These are phyloP conservation scores for Augochlorella aurata DNA, from an alignment of 2,888 invertebrate genomes.

Conservation along the genomic window DNA sequence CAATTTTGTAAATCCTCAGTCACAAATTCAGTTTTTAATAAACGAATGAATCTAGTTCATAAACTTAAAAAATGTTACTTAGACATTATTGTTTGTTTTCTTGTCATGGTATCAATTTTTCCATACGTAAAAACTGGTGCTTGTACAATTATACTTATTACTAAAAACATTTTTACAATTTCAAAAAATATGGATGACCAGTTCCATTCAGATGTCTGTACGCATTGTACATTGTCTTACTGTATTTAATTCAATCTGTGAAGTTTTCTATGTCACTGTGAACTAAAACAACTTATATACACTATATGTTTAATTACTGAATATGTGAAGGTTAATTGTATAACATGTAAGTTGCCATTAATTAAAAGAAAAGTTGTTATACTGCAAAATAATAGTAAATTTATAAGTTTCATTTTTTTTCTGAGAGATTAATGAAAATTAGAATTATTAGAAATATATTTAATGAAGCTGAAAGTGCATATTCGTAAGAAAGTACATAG, in stretches of 20 bases:
- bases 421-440: background rate
- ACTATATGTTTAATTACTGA: background rate
- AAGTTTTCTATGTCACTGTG: slow-evolving; percentile 35
- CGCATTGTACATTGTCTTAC: slow-evolving; percentile 41
- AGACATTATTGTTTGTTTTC: background rate
- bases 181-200: slow-evolving; percentile 15
- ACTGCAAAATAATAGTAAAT: background rate
- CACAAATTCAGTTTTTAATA: background rate
- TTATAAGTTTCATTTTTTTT: background rate
- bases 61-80: background rate
- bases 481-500: slow-evolving; percentile 25
- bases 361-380: slow-evolving; percentile 6
- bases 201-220: slow-evolving; percentile 23
- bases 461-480: slow-evolving; percentile 24
- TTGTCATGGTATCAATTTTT: background rate
- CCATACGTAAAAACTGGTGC: slow-evolving; percentile 15
- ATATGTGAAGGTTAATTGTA: background rate
- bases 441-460: background rate
- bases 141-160: slow-evolving; percentile 19
- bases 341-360: too few species aligned
- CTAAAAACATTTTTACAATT: slow-evolving; percentile 22
- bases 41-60: background rate
- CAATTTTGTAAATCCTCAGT: background rate
- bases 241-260: slow-evolving; percentile 6
- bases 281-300: slow-evolving; percentile 24